Evolutionary conservation across 2,113 vertebrate species (phyloP).

Genomic region (Phalacrocorax brasilianus): DNA sequence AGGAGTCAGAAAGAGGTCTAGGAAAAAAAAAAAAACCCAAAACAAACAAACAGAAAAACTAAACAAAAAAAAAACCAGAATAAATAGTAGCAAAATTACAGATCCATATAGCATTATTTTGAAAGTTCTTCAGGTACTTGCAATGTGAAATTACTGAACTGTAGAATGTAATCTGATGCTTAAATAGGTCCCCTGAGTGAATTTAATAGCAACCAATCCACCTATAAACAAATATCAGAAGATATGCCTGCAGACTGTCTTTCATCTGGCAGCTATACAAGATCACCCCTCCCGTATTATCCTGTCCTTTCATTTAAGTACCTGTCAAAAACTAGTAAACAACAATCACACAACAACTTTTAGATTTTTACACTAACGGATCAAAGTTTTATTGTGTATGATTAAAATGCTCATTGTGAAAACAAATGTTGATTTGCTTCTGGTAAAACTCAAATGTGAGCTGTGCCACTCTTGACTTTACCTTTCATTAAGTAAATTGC

Average conservation of each 20-base stretch:
- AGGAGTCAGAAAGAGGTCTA: neutral
- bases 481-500: neutral
- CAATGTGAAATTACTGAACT: neutral
- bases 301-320: neutral
- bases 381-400: neutral
- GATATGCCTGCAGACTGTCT: neutral
- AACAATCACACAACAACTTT: neutral
- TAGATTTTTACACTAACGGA: neutral
- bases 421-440: neutral
- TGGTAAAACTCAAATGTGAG: neutral
- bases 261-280: neutral
- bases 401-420: neutral
- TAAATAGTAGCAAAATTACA: neutral
- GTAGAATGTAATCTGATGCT: neutral
- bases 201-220: neutral
- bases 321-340: neutral
- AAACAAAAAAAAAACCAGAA: too few species aligned
- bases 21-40: too few species aligned
- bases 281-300: neutral
- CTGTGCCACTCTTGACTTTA: neutral
- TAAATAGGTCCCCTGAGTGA: neutral
- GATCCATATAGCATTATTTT: neutral
- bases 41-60: too few species aligned
- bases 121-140: neutral
- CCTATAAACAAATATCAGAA: neutral